phyloP scores from a whole-genome alignment of 2,888 invertebrate species.

The Thecocarcelia acutangulata region DNA sequence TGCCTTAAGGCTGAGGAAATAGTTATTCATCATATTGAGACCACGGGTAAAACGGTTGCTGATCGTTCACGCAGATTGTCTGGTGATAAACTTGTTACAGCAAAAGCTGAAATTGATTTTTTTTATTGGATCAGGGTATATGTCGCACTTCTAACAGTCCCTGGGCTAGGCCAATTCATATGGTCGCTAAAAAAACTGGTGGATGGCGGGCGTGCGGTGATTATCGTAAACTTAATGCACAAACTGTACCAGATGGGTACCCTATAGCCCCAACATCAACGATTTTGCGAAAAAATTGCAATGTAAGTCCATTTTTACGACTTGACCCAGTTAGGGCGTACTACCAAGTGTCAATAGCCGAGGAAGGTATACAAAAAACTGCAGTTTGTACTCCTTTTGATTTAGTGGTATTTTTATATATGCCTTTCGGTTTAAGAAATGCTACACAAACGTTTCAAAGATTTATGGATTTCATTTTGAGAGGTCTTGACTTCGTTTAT shows the following conservation, averaged over 20 bases:
- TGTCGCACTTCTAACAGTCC: conserved; percentile 56
- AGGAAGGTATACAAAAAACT: conserved; percentile 58
- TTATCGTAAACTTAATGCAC: conserved; percentile 26
- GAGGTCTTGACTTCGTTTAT: conserved; percentile 42
- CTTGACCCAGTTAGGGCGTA: conserved; percentile 58
- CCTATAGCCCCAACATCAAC: conserved; percentile 40
- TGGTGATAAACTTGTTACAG: conserved; percentile 45
- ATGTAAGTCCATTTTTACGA: conserved; percentile 64
- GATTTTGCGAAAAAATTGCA: conserved; percentile 62
- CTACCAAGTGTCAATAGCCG: conserved; percentile 63
- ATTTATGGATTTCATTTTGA: conserved; percentile 49
- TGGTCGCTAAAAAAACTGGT: conserved; percentile 45
- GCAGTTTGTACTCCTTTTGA: conserved; percentile 23
- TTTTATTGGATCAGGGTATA: conserved; percentile 32
- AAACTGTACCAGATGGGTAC: conserved; percentile 32
- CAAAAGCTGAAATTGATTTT: conserved; percentile 36
- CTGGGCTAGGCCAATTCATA: conserved; percentile 48
- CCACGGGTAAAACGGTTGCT: conserved; percentile 38
- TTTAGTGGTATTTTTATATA: conserved; percentile 29
- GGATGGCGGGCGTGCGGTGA: conserved; percentile 40
- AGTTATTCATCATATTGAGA: conserved; percentile 43
- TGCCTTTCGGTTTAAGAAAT: conserved; percentile 22
- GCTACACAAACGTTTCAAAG: conserved; percentile 67
- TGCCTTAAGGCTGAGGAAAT: neutral
- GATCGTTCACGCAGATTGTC: conserved; percentile 38